Conservation (phyloP, 2,113 vertebrate genomes). For the Nannospalax galili region DNA sequence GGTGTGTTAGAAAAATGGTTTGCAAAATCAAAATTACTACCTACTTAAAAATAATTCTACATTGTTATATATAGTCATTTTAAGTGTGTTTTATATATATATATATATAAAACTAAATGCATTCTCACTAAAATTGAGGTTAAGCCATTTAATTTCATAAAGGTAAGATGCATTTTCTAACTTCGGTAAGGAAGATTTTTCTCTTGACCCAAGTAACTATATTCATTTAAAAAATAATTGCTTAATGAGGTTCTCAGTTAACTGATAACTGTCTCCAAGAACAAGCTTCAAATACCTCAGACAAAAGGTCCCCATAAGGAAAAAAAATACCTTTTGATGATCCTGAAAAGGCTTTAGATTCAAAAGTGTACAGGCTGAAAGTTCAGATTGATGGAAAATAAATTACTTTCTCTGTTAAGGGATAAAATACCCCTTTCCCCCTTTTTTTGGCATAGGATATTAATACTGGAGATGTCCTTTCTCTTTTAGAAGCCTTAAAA, state of each 20-base stretch:
- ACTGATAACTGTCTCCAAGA: conserved; percentile 40
- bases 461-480: background rate
- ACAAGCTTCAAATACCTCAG: conserved; percentile 8
- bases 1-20: background rate
- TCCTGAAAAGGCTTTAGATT: background rate
- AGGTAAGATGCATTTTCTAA: background rate
- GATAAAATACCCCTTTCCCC: background rate
- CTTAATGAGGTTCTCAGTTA: conserved; percentile 29
- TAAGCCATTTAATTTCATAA: conserved; percentile 29
- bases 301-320: background rate
- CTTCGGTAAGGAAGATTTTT: background rate
- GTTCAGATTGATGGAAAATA: background rate
- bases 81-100: background rate
- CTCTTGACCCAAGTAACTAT: background rate
- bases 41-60: background rate
- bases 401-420: conserved; percentile 41
- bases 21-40: conserved; percentile 14
- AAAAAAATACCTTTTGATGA: background rate
- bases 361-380: background rate
- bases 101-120: background rate
- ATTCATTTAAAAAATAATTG: conserved; percentile 42
- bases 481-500: conserved; percentile 26
- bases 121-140: background rate
- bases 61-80: background rate
- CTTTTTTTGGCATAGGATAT: background rate